Evolutionary conservation across 2,888 invertebrate genomes (phyloP).

Genomic region (Tipula helvola): DNA sequence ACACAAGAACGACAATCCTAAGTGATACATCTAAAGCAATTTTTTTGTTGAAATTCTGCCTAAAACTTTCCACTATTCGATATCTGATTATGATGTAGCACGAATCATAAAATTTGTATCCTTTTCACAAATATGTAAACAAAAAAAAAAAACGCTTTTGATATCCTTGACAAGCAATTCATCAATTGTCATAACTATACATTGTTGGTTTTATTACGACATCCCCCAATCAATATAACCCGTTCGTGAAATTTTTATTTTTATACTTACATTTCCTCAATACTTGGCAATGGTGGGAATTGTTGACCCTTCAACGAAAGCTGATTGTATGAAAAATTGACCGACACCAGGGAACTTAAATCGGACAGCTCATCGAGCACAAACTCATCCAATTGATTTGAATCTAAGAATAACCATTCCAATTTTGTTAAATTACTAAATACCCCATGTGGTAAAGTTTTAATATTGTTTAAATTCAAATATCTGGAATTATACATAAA

Average conservation of each 20-base stretch:
- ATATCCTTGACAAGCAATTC: background rate
- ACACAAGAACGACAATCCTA: background rate
- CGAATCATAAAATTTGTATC: background rate
- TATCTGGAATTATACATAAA: slow-evolving; percentile 13
- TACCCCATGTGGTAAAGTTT: slow-evolving; percentile 29
- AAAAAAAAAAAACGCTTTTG: background rate
- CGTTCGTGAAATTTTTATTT: background rate
- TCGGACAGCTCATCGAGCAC: slow-evolving; percentile 35
- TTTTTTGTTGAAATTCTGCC: too few relatives aligned
- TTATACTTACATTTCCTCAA: slow-evolving; percentile 39
- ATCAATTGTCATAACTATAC: background rate
- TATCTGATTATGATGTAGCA: background rate
- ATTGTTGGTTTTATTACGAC: background rate
- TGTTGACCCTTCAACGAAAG: slow-evolving; percentile 34
- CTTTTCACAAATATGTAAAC: background rate
- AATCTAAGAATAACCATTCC: slow-evolving; percentile 36
- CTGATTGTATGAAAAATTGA: slow-evolving; percentile 39
- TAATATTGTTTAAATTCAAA: slow-evolving; percentile 30
- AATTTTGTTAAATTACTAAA: slow-evolving; percentile 36
- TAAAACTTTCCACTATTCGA: too few relatives aligned
- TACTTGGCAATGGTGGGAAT: slow-evolving; percentile 36
- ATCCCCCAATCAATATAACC: background rate
- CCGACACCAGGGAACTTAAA: slow-evolving; percentile 33
- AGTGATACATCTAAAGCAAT: background rate
- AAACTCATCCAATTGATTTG: slow-evolving; percentile 36